Conservation (phyloP, 92 coral and sea anemone species). For the Umimayanthus chanpuru region DNA sequence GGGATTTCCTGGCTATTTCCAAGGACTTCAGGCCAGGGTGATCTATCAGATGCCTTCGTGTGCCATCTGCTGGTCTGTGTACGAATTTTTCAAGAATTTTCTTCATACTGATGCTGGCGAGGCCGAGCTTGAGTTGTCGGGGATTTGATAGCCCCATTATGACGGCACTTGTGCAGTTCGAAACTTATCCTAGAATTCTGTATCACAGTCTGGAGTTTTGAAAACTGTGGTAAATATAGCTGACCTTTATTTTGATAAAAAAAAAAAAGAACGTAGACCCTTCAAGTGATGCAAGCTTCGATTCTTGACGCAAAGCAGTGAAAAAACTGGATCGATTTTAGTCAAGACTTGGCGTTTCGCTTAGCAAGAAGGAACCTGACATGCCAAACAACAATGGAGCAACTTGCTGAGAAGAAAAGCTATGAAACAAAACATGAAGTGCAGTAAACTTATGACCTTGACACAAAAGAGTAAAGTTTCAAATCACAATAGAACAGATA, state of each 20-base stretch:
- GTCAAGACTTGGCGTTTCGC: no score
- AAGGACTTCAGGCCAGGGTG: slow-evolving; percentile 98
- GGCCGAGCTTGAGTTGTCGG: slow-evolving; percentile 50
- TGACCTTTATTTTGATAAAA: background rate
- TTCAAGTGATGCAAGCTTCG: background rate
- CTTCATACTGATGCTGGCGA: slow-evolving; percentile 71
- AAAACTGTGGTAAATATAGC: no score
- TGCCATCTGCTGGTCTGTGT: slow-evolving; percentile 99
- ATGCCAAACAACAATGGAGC: no score
- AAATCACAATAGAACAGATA: background rate
- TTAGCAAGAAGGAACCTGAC: no score
- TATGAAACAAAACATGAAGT: background rate
- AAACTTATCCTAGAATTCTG: background rate
- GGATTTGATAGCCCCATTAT: background rate
- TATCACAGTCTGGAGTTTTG: background rate
- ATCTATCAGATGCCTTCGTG: slow-evolving; percentile 98
- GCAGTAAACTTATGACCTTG: background rate
- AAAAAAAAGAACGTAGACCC: background rate
- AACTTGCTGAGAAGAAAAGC: no score
- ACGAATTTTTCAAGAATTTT: slow-evolving; percentile 94
- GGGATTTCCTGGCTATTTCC: slow-evolving; percentile 94
- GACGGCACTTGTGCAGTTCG: background rate
- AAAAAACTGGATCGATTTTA: background rate
- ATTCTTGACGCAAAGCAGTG: background rate
- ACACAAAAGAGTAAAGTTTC: background rate